phyloP scores from a whole-genome alignment of 2,888 invertebrate genomes.

The Priocnemis perturbator region DNA sequence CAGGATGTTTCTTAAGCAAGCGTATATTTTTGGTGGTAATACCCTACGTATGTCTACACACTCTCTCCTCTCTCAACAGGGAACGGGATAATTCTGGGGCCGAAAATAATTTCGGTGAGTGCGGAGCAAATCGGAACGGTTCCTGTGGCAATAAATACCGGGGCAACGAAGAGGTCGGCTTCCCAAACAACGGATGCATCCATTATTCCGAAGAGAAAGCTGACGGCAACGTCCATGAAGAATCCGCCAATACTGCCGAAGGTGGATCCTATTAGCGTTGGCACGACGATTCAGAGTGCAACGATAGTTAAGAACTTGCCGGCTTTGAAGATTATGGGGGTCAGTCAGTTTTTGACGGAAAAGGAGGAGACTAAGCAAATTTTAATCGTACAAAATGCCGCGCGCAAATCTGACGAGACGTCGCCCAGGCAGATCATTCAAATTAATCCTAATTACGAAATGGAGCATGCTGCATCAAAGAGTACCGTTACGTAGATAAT shows the following conservation, averaged over 20 bases:
- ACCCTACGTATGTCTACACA: no score
- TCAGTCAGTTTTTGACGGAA: constrained; percentile 44
- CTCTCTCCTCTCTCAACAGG: constrained; percentile 39
- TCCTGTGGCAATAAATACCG: constrained; percentile 31
- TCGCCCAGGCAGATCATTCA: constrained; percentile 56
- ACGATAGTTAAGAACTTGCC: constrained; percentile 57
- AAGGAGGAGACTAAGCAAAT: constrained; percentile 54
- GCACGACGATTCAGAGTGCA: constrained; percentile 35
- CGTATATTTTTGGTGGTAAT: neutral
- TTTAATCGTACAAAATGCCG: constrained; percentile 56
- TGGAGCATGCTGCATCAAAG: constrained; percentile 61
- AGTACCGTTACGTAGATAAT: constrained; percentile 56
- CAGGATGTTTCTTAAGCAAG: no score
- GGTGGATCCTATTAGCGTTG: constrained; percentile 35
- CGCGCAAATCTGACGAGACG: constrained; percentile 42
- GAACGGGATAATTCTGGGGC: constrained; percentile 54
- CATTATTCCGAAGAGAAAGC: constrained; percentile 54
- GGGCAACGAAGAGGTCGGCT: constrained; percentile 37
- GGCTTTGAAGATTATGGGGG: constrained; percentile 56
- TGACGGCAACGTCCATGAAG: constrained; percentile 40
- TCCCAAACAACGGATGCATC: constrained; percentile 36
- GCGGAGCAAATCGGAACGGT: constrained; percentile 44
- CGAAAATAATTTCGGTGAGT: constrained; percentile 59
- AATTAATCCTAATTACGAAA: constrained; percentile 59
- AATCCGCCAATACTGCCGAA: constrained; percentile 64